Base-by-base conservation (phyloP, 1,140 invertebrate genomes). In the Achroia grisella region DNA sequence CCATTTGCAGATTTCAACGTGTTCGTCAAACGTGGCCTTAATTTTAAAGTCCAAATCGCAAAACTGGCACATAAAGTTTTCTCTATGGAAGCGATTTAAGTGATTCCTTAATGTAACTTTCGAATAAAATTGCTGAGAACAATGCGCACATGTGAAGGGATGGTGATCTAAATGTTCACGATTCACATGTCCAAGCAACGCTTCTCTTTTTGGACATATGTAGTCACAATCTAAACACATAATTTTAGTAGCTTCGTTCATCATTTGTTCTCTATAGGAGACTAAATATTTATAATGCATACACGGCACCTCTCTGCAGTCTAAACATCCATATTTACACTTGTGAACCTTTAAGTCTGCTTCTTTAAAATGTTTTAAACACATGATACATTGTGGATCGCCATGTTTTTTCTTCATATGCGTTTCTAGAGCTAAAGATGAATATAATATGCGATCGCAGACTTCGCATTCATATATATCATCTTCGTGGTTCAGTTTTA, bases 121-220 rank as follows among this genome's bases (percentile, higher is more conserved):
- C 1, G 57, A 58, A 31, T 62, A 65, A 29, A 65, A 65, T 8
- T 53, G 62, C 15, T 53, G 49, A 2, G 34, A 39, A 10, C 62
- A 65, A 37, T 61, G 48, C 8, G 41, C 49, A 32, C 62, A 65
- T 1, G 58, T 55, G 31, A 62, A 65, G 0, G 62, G 57, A 39
- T 62, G 53, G 17, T 62, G 49, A 10, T 62, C 53, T 39, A 65
- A 62, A 55, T 65, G 62, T 23, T 65, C 62, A n/a, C 58, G 39
- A 27, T 63, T 63, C 0, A 48, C 48, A 14, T 63, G 59, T 1
- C 46, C 49, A 10, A 62, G 40, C 8, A 62, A 35, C 15, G 54
- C 47, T 37, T 62, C 55, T 27, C 57, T 61, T 32, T 55, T 45
- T 8, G 39, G 28, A 33, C 57, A 64, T 0, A 48, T 35, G 28